A percentile compares a stretch with the other conserved stretches of the same genome.
phyloP scores from a whole-genome alignment of 2,888 invertebrate genomes.

The Tinea pellionella region DNA sequence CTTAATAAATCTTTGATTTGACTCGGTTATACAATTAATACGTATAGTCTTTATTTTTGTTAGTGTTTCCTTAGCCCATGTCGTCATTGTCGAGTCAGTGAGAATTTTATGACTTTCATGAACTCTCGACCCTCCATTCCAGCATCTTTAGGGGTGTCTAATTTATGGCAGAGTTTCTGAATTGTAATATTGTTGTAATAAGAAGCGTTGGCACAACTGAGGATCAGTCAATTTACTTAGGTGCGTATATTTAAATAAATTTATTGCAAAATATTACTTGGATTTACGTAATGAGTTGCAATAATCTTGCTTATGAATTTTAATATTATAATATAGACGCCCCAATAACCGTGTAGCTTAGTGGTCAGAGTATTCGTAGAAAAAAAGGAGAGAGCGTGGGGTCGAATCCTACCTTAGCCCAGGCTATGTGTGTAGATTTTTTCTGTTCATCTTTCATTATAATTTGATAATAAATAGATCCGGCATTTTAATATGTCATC shows the following conservation, averaged over 20 bases:
- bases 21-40: background rate
- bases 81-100: background rate
- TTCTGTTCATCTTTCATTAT: too few relatives aligned
- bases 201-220: background rate
- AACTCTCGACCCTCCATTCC: slow-evolving; percentile 5
- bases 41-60: background rate
- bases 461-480: too few relatives aligned
- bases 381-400: too few relatives aligned
- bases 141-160: background rate
- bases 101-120: background rate
- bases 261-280: background rate
- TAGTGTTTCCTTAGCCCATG: background rate
- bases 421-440: too few relatives aligned
- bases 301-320: background rate
- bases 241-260: background rate
- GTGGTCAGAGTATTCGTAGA: too few relatives aligned
- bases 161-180: slow-evolving; percentile 2
- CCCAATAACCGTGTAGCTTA: too few relatives aligned
- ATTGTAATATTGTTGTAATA: slow-evolving; percentile 1
- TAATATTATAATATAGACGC: too few relatives aligned
- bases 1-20: too few relatives aligned
- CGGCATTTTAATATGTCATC: too few relatives aligned
- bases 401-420: too few relatives aligned
- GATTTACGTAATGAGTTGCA: background rate
- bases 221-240: background rate